Evolutionary conservation across 2,113 vertebrate genomes (phyloP).

Genomic region (Plestiodon gilberti): DNA sequence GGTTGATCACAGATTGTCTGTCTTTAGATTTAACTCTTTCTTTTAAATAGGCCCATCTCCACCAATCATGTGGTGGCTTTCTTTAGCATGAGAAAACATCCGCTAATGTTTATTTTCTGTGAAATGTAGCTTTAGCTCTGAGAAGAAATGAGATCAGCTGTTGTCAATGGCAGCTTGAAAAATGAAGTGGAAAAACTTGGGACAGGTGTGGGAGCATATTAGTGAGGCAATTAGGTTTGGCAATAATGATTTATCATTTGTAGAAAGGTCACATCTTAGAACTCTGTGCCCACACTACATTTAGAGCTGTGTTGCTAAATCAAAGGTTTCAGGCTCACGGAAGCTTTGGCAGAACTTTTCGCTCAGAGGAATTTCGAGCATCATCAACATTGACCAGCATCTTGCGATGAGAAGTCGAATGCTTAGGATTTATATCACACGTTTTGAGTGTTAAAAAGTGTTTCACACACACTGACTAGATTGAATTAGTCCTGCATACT

Average conservation of each 20-base stretch:
- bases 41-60: neutral
- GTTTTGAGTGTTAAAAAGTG: neutral
- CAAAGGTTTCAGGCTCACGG: conserved; percentile 53
- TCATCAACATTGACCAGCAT: neutral
- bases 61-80: neutral
- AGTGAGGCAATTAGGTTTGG: conserved; percentile 72
- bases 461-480: neutral
- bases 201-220: conserved; percentile 73
- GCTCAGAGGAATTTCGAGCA: neutral
- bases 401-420: neutral
- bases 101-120: conserved; percentile 24
- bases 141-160: conserved; percentile 46
- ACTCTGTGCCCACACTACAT: conserved; percentile 60
- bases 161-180: conserved; percentile 62
- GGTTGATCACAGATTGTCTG: neutral
- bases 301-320: conserved; percentile 50
- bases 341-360: conserved; percentile 18
- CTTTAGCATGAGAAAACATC: neutral
- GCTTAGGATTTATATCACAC: neutral
- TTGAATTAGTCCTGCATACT: conserved; percentile 8
- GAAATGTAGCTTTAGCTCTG: conserved; percentile 32
- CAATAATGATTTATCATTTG: conserved; percentile 73
- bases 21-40: neutral
- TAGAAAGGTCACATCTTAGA: conserved; percentile 67
- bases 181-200: conserved; percentile 55